Conservation (phyloP, 2,113 vertebrate genomes). For the Connochaetes taurinus region DNA sequence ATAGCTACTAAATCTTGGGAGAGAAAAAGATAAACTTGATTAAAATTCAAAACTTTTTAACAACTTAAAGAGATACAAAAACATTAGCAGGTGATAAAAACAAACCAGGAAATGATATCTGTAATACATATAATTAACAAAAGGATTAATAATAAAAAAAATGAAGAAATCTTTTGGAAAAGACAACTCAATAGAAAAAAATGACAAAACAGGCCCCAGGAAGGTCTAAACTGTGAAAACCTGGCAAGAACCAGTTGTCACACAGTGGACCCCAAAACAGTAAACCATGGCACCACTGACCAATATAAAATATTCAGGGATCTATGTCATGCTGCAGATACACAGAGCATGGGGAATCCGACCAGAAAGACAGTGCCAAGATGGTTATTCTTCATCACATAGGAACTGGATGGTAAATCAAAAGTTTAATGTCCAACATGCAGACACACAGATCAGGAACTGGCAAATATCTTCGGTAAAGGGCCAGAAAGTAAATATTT, state of each 20-base stretch:
- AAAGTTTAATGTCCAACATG: constrained; percentile 7
- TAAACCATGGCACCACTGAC: not conserved
- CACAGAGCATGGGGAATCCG: not conserved
- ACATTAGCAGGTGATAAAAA: constrained; percentile 17
- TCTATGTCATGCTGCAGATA: not conserved
- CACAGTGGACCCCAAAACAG: not conserved
- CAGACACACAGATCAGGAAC: not conserved
- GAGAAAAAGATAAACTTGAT: not conserved
- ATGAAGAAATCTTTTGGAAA: constrained; percentile 15
- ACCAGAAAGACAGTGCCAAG: not conserved
- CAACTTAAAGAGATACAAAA: constrained; percentile 17
- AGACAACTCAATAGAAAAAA: constrained; percentile 16
- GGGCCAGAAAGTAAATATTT: not conserved
- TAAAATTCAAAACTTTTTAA: constrained; percentile 28
- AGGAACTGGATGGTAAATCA: not conserved
- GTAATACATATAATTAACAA: not conserved
- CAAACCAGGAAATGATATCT: constrained; percentile 5
- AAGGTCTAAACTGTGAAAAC: constrained; percentile 1
- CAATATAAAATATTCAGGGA: constrained; percentile 6
- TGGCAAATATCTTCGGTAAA: not conserved
- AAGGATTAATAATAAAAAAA: constrained; percentile 24
- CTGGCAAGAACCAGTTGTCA: not conserved
- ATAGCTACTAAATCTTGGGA: not conserved
- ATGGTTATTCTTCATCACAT: not conserved
- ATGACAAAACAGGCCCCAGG: not conserved